phyloP scores from a whole-genome alignment of 2,797 vertebrate genomes.

The Lagocephalus sceleratus region DNA sequence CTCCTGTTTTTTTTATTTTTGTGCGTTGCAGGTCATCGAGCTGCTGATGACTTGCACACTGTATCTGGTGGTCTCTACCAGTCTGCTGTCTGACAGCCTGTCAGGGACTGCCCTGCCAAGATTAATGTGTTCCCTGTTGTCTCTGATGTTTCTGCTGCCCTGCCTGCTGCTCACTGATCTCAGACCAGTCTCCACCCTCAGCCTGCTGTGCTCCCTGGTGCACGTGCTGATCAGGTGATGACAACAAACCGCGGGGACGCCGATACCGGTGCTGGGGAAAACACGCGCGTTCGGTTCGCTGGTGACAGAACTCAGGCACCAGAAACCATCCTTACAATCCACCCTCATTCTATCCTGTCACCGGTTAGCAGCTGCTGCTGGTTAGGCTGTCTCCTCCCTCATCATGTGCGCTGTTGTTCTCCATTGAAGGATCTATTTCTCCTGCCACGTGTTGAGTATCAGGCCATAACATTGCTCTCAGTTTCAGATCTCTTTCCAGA shows the following conservation, averaged over 20 bases:
- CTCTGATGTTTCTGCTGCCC: slow-evolving; percentile 74
- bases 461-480: slow-evolving; percentile 9
- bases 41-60: slow-evolving; percentile 80
- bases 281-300: not conserved
- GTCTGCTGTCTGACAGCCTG: slow-evolving; percentile 75
- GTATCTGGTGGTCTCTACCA: slow-evolving; percentile 79
- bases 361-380: slow-evolving; percentile 31
- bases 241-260: no score
- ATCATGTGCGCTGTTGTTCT: slow-evolving; percentile 16
- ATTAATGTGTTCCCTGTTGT: slow-evolving; percentile 71
- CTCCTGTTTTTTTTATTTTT: not conserved
- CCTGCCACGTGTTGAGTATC: slow-evolving; percentile 16
- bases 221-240: slow-evolving; percentile 78
- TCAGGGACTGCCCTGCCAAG: slow-evolving; percentile 60
- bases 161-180: slow-evolving; percentile 80
- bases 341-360: slow-evolving; percentile 22
- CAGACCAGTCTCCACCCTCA: slow-evolving; percentile 77
- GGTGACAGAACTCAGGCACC: slow-evolving; percentile 13
- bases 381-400: slow-evolving; percentile 23
- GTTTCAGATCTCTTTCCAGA: not conserved
- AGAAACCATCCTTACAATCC: slow-evolving; percentile 13
- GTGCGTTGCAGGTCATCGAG: slow-evolving; percentile 63
- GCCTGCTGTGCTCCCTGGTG: slow-evolving; percentile 81
- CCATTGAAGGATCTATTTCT: slow-evolving; percentile 32
- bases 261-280: not conserved